A percentile compares a stretch with the other conserved stretches of the same genome.
phyloP scores from a whole-genome alignment of 2,888 invertebrate genomes.

The Hirudinaria manillensis region DNA sequence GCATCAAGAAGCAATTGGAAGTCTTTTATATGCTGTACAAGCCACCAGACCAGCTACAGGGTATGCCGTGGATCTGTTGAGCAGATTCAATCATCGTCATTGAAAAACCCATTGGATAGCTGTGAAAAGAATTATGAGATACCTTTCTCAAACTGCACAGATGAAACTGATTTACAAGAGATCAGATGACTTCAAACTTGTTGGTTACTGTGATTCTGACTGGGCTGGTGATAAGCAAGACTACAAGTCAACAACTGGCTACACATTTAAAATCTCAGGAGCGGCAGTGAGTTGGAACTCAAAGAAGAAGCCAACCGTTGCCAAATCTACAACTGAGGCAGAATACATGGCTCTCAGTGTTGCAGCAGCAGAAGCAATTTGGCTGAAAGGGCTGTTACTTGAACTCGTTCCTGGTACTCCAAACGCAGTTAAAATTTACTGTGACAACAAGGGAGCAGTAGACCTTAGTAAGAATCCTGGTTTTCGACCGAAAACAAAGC shows the following conservation, averaged over 20 bases:
- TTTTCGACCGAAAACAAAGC: no score
- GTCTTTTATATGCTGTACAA: no score
- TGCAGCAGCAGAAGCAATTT: constrained; percentile 4
- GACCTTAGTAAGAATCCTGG: no score
- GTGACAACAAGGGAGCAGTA: constrained; percentile 3
- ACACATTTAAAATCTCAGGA: background rate
- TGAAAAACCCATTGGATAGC: background rate
- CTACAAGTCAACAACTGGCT: no score
- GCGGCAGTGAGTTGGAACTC: background rate
- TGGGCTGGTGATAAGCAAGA: background rate
- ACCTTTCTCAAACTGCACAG: no score
- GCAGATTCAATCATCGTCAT: background rate
- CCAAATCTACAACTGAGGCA: no score
- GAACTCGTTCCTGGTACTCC: background rate
- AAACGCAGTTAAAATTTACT: background rate
- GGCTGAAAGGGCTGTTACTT: background rate
- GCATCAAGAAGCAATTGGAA: no score
- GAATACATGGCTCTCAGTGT: background rate
- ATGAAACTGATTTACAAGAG: no score
- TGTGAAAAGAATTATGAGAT: no score
- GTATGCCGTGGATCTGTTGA: background rate
- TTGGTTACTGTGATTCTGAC: no score
- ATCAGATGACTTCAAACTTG: no score
- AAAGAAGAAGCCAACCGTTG: background rate
- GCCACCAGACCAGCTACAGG: background rate